phyloP scores from a whole-genome alignment of 53 echinoderm and acorn worm genomes.

The Echinometra lucunter region DNA sequence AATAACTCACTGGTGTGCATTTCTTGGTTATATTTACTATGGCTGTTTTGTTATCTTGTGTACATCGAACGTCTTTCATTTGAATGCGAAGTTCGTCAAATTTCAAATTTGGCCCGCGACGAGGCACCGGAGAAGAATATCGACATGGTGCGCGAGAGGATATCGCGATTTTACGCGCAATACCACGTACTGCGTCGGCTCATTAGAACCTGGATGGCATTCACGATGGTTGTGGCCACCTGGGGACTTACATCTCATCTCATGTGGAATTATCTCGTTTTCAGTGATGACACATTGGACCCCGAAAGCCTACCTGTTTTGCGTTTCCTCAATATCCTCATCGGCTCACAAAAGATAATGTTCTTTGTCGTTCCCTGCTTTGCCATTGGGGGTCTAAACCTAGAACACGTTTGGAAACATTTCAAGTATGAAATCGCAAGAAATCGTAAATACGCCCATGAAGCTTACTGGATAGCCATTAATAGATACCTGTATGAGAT shows the following conservation, averaged over 20 bases:
- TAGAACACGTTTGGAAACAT: constrained; percentile 76
- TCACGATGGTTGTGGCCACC: constrained; percentile 79
- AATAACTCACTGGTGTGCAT: constrained; percentile 73
- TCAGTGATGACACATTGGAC: constrained; percentile 48
- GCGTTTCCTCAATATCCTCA: constrained; percentile 66
- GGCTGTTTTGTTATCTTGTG: constrained; percentile 77
- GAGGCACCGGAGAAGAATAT: constrained; percentile 36
- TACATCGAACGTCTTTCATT: constrained; percentile 75
- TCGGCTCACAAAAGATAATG: constrained; percentile 83
- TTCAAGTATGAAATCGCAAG: constrained; percentile 69
- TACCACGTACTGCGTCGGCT: constrained; percentile 70
- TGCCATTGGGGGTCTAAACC: constrained; percentile 75
- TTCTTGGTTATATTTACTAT: constrained; percentile 72
- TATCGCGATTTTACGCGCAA: constrained; percentile 60
- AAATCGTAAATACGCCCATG: constrained; percentile 16
- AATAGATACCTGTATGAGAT: constrained; percentile 58
- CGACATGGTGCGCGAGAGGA: constrained; percentile 62
- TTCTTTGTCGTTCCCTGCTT: constrained; percentile 78
- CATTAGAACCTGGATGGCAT: constrained; percentile 77
- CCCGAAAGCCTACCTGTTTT: not conserved
- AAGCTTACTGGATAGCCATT: constrained; percentile 64
- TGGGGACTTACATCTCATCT: constrained; percentile 83
- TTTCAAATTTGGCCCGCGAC: constrained; percentile 65
- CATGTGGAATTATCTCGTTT: constrained; percentile 80
- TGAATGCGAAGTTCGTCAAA: constrained; percentile 63